These are phyloP conservation scores for Egretta garzetta DNA, from an alignment of 2,113 vertebrate genomes.

Conservation along the genomic window DNA sequence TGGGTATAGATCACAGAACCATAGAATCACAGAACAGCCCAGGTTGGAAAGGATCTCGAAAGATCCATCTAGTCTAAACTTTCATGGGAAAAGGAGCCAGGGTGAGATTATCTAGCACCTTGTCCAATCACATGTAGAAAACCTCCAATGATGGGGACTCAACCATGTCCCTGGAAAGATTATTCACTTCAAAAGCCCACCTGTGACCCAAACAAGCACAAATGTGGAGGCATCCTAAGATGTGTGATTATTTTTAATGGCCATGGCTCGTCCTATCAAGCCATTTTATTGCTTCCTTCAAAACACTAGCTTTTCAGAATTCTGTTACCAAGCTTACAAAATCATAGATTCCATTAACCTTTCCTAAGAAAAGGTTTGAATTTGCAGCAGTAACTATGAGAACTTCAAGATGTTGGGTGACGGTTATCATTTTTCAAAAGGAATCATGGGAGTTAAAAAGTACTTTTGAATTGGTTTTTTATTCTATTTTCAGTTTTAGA, in stretches of 20 bases:
- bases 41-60: neutral
- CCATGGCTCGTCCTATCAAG: no score
- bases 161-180: no score
- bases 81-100: neutral
- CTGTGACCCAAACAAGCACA: neutral
- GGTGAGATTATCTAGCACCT: neutral
- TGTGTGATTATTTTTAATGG: neutral
- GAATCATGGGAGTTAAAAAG: neutral
- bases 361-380: neutral
- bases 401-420: neutral
- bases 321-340: neutral
- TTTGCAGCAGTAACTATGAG: neutral
- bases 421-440: neutral
- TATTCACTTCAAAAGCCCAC: neutral
- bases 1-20: neutral
- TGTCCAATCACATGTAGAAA: neutral
- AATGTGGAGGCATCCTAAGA: neutral
- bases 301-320: neutral
- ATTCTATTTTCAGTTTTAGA: neutral
- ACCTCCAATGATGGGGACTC: neutral
- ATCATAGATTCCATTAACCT: neutral
- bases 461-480: neutral
- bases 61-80: neutral
- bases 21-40: neutral
- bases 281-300: neutral